These are phyloP conservation scores for Entomyzon cyanotis DNA, from an alignment of 2,113 vertebrate genomes.

Conservation along the genomic window DNA sequence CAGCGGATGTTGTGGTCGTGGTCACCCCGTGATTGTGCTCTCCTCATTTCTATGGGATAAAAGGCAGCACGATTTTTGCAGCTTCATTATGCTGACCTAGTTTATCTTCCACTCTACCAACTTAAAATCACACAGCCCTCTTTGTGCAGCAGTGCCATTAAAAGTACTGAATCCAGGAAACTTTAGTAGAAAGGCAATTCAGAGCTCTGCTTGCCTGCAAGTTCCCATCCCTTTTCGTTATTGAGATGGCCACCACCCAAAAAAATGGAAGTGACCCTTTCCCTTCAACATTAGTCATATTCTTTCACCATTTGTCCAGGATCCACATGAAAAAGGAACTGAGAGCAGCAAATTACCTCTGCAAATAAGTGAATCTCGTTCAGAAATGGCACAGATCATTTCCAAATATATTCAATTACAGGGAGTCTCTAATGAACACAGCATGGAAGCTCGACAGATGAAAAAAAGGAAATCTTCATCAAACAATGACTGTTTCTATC, in stretches of 20 bases:
- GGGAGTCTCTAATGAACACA: constrained; percentile 28
- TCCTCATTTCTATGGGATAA: background rate
- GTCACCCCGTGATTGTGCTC: background rate
- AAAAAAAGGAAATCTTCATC: constrained; percentile 26
- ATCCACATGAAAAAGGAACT: constrained; percentile 8
- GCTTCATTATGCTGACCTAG: constrained; percentile 55
- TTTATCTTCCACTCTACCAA: constrained; percentile 44
- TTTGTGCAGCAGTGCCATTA: constrained; percentile 37
- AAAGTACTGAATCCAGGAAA: constrained; percentile 25
- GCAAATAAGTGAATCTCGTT: background rate
- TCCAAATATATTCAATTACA: constrained; percentile 27
- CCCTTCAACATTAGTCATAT: constrained; percentile 14
- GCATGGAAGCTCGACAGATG: constrained; percentile 24
- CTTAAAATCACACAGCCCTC: background rate
- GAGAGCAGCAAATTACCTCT: constrained; percentile 31
- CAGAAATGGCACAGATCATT: constrained; percentile 10
- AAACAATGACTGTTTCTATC: background rate
- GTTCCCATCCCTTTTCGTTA: constrained; percentile 52
- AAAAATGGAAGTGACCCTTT: constrained; percentile 18
- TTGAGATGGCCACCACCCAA: background rate
- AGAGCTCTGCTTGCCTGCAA: constrained; percentile 4
- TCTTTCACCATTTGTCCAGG: background rate
- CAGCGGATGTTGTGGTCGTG: background rate
- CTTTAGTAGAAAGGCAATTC: constrained; percentile 28
- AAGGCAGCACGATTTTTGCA: constrained; percentile 1